Base-by-base conservation (phyloP, 2,888 invertebrate species). In the Heteromurus nitidus region DNA sequence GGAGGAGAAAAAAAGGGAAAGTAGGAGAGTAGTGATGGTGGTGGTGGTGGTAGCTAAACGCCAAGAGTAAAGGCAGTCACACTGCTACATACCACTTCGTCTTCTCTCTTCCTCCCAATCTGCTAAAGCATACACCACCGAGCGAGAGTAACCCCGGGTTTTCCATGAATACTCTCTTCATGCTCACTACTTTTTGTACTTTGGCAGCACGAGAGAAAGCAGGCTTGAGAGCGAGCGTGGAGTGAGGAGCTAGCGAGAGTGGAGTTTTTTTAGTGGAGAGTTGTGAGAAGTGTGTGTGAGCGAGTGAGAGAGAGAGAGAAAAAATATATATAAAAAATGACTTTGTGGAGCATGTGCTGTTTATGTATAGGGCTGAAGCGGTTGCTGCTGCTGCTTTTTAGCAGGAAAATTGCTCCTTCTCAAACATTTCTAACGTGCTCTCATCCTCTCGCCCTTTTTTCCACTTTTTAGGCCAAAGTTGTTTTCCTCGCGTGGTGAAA, bases 331-430 rank as follows among this genome's bases (percentile, higher is more conserved):
- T 53, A 82, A 74, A 84, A 84, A 84, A 80, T 84, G 85, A 80
- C 72, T 82, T 80, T 82, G 84, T 84, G 83, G 87, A 86, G 87
- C 87, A 87, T 87, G 87, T 86, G 86, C 87, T 87, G 87, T 86
- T 85, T 87, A 86, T 85, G 85, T 84, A 75, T 77, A 77, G 18
- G 22, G 36, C 28, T 20, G 62, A 44, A 64, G 73, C 53, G 44
- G 64, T 47, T 30, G 62, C n/a, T 62, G 7, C 58, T 58, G n/a
- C n/a, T n/a, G n/a, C n/a, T 58, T 62, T 55, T 55, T 24, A 28
- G 28, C 62, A 31, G 31, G 62, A 31, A 62, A 62, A 28, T 31
- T n/a, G 2, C 31, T 65, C 42, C 44, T 65, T 20, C 55, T 55
- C 24, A 62, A 62, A 28, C 30, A 26, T 69, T 69, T 31, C 58